Evolutionary conservation across 2,113 vertebrate species (phyloP).

Genomic region (Paracanthobrama guichenoti): DNA sequence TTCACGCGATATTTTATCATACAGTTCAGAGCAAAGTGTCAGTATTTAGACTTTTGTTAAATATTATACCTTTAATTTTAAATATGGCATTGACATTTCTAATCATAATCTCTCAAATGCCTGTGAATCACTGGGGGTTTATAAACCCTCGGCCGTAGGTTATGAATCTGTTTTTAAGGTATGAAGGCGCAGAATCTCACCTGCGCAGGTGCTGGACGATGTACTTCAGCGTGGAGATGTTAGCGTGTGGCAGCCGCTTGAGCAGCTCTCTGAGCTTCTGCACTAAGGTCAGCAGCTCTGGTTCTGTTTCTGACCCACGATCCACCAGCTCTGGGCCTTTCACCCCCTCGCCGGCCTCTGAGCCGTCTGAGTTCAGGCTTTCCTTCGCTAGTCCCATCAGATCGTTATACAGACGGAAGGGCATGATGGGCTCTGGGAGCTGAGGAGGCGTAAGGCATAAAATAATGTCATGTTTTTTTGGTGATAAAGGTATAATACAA

Average conservation of each 20-base stretch:
- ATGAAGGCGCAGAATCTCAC: constrained; percentile 65
- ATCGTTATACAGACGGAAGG: constrained; percentile 86
- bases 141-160: neutral
- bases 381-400: constrained; percentile 95
- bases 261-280: constrained; percentile 81
- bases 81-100: neutral
- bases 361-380: constrained; percentile 74
- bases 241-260: constrained; percentile 79
- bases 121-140: neutral
- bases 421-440: constrained; percentile 93
- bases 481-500: too few relatives aligned
- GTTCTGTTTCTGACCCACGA: constrained; percentile 73
- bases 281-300: constrained; percentile 75
- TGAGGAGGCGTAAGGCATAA: constrained; percentile 58
- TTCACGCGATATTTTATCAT: too few relatives aligned
- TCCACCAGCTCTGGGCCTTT: constrained; percentile 74
- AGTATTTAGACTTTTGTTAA: neutral
- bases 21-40: neutral
- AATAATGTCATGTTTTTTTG: too few relatives aligned
- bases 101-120: neutral
- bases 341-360: constrained; percentile 58
- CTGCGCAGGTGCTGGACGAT: constrained; percentile 85
- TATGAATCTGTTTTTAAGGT: neutral
- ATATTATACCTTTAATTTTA: neutral
- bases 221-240: constrained; percentile 83